These are phyloP conservation scores for Morelia viridis DNA, from an alignment of 2,797 vertebrate species.

Conservation along the genomic window DNA sequence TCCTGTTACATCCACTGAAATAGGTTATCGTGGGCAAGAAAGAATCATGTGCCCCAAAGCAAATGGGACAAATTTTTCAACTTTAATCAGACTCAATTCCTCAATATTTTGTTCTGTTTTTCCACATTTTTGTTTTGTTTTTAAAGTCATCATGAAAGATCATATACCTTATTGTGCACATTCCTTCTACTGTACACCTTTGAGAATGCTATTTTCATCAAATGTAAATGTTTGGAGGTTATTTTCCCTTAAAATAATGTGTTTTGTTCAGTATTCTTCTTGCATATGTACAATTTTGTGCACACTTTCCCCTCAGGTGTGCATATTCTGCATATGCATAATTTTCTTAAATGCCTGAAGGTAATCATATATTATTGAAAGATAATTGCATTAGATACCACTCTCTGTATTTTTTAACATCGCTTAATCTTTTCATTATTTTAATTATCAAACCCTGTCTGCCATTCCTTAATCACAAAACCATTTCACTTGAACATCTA, in stretches of 20 bases:
- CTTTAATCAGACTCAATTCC: not conserved
- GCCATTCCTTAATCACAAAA: not conserved
- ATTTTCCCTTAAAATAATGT: not conserved
- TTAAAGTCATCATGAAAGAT: not conserved
- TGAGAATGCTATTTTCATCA: not conserved
- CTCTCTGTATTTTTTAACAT: not conserved
- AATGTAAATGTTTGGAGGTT: not conserved
- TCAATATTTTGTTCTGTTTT: not conserved
- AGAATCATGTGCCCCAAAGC: not conserved
- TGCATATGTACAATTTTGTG: not conserved
- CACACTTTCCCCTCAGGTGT: not conserved
- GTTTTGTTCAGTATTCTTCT: not conserved
- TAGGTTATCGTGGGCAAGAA: not conserved
- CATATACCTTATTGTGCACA: not conserved
- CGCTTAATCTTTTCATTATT: not conserved
- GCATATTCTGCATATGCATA: not conserved
- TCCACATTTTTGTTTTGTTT: not conserved
- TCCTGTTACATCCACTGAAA: not conserved
- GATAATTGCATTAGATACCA: not conserved
- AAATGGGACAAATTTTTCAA: not conserved
- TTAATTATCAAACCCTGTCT: not conserved
- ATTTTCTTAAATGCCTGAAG: not conserved
- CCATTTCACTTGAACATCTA: not conserved
- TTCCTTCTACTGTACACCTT: not conserved
- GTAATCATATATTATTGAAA: not conserved